Evolutionary conservation across 2,888 invertebrate species (phyloP), one percentile per base, ranked within the genome.

Genomic region (Arctia plantaginis): DNA sequence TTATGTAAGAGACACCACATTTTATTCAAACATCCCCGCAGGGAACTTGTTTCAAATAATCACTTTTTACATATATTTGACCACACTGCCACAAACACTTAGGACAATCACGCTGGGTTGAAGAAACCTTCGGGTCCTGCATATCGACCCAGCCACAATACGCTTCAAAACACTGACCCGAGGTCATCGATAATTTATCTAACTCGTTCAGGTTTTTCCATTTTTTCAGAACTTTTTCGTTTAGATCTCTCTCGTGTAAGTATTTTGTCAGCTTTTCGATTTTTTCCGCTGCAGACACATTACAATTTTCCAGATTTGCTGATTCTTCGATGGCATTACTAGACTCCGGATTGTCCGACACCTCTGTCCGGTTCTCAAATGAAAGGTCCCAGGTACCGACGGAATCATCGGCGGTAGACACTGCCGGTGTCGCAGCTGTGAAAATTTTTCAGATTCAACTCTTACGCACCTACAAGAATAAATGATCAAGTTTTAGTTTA

Each of bases 11-110:
- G 74, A 92, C 91, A 87, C 75, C 86, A 92, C 91, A 89, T 88
- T 92, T 91, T 90, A 92, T 90, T 93, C 80, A 83, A 62, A 88
- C 83, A 79, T 91, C 86, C 82, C 85, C 86, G 82, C 87, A 88
- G 87, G 85, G 87, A 82, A 90, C 87, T 85, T 87, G 90, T 82
- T 89, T 83, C 79, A 92, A 90, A 89, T 88, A 90, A 69, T 90
- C 92, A 91, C 90, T 87, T 79, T 87, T 89, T 76, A 94, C 92
- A 86, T 89, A 93, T 83, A 95, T 92, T 78, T 91, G 88, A 86
- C 95, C 94, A 88, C 93, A 91, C 88, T 95, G 95, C 95, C 95
- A 95, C 93, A 95, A 90, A 93, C 94, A 95, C 83, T 92, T 92
- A 80, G 94, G 94, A 93, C 95, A 93, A 73, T 90, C 85, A 76